Base-by-base conservation (phyloP, 2,797 vertebrate species). In the Pangasius mekongensis region DNA sequence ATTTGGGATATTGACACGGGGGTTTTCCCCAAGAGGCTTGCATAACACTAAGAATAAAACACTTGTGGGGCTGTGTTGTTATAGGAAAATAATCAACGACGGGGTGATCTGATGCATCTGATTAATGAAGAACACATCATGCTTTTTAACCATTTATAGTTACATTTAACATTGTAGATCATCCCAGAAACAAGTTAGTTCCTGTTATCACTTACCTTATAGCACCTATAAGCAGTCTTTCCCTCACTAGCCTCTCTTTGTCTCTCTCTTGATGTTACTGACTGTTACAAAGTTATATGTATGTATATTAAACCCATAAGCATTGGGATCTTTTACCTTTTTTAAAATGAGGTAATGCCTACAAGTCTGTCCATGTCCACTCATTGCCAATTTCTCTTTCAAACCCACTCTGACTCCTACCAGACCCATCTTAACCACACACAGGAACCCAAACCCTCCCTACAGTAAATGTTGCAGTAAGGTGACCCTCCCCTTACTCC, bases 391-490 rank as follows among this genome's bases (percentile, higher is more conserved):
- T n/a, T 82, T 82, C 54, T 39, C 30, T 78, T 33, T 76, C 52
- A 78, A 56, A 78, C 49, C 76, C 76, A 78, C 76, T 33, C 77
- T 33, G 52, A 24, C 54, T 80, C 10, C 78, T 62, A 22, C 9
- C 58, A 52, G 13, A 52, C 22, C 47, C 47, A 33, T 84, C n/a
- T 20, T 33, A 67, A 33, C 39, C 82, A 52, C 64, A 83, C 74
- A 64, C 58, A 80, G 77, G 56, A 86, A 90, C 80, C 62, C 49
- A 71, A 80, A 76, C 16, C 85, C 66, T 88, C 71, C 47, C 89
- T 88, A 91, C 89, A 91, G 90, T 89, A 87, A 87, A 71, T 58
- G 49, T 56, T 86, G 88, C 58, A 86, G 91, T 87, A 91, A 91
- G 78, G 33, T 76, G 88, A 90, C 47, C 88, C 83, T 87, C 84